These are phyloP conservation scores for Caenorhabditis virilis DNA, from an alignment of 2,888 invertebrate genomes.

Conservation along the genomic window DNA sequence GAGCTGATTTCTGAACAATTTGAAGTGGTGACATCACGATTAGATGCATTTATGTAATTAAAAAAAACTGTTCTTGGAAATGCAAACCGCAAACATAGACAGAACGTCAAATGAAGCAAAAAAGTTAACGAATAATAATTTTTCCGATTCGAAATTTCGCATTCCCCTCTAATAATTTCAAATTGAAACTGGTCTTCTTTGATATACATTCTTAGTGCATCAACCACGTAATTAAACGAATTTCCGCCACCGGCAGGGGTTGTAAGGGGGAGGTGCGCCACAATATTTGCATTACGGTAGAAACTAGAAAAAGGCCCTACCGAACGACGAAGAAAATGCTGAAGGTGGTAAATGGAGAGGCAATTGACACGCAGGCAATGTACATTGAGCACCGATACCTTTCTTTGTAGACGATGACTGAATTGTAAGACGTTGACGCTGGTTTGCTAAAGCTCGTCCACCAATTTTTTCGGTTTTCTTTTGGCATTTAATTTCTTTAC, in stretches of 20 bases:
- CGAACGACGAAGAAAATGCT: background rate
- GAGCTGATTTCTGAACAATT: too few relatives aligned
- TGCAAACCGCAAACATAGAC: too few relatives aligned
- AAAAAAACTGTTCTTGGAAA: too few relatives aligned
- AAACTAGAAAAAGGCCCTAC: conserved; percentile 29
- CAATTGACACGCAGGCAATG: conserved; percentile 26
- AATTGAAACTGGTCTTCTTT: too few relatives aligned
- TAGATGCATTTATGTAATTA: background rate
- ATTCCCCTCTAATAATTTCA: too few relatives aligned
- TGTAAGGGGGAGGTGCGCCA: background rate
- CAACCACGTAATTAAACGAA: conserved; percentile 2
- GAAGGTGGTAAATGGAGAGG: conserved; percentile 15
- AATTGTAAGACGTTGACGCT: too few relatives aligned
- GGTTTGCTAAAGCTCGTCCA: background rate
- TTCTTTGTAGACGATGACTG: too few relatives aligned
- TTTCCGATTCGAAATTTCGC: too few relatives aligned
- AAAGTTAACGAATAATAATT: too few relatives aligned
- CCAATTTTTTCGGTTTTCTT: background rate
- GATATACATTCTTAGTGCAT: too few relatives aligned
- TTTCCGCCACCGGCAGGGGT: too few relatives aligned
- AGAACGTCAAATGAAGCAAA: too few relatives aligned
- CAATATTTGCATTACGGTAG: conserved; percentile 35
- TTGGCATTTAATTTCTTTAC: background rate
- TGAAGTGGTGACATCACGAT: background rate
- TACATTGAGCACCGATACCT: background rate